A percentile compares a stretch with the other conserved stretches of the same genome.
phyloP scores from a whole-genome alignment of 2,888 invertebrate genomes.

The Hyles lineata region DNA sequence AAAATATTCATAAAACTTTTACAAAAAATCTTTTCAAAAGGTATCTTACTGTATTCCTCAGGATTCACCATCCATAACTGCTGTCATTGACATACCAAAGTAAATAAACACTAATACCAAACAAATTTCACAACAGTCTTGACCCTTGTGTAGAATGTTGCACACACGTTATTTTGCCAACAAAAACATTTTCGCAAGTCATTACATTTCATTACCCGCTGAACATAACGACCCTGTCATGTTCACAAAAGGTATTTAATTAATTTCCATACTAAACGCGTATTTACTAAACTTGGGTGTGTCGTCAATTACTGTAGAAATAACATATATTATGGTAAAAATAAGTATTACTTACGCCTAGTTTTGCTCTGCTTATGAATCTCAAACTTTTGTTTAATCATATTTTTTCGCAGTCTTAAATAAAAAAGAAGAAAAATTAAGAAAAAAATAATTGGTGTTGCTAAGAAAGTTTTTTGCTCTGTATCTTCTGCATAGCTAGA shows the following conservation, averaged over 20 bases:
- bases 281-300: neutral
- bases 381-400: no score
- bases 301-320: neutral
- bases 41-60: no score
- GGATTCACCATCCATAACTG: no score
- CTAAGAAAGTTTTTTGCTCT: no score
- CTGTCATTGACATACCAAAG: neutral
- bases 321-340: neutral
- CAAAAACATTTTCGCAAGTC: constrained; percentile 23
- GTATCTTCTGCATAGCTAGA: no score
- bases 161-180: neutral
- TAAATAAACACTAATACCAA: neutral
- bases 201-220: constrained; percentile 15
- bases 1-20: no score
- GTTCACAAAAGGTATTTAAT: constrained; percentile 3
- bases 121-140: constrained; percentile 5
- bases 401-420: no score
- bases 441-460: no score
- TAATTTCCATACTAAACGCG: neutral
- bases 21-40: neutral
- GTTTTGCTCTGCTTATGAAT: no score
- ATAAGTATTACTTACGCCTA: no score
- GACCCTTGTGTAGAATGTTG: constrained; percentile 1
- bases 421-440: no score
- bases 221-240: neutral